phyloP scores from a whole-genome alignment of 2,797 vertebrate species.

The Harpagifer antarcticus region DNA sequence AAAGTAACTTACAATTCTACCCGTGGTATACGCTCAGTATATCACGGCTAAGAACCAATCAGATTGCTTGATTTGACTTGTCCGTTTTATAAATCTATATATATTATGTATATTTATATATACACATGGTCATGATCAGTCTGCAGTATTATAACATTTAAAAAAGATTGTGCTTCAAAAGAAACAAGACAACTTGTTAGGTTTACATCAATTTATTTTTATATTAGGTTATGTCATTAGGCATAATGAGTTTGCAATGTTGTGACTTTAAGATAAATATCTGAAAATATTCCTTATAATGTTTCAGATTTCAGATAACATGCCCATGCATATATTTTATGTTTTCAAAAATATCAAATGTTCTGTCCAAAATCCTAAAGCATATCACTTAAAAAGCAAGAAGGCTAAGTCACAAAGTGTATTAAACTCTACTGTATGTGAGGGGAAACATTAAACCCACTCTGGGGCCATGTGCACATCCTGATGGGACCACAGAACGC shows the following conservation, averaged over 20 bases:
- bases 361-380: not conserved
- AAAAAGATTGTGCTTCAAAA: not conserved
- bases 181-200: not conserved
- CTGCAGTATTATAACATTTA: not conserved
- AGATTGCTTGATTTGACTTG: too few species aligned
- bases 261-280: not conserved
- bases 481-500: conserved; percentile 26
- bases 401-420: conserved; percentile 5
- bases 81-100: too few species aligned
- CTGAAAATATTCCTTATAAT: not conserved
- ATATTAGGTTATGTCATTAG: not conserved
- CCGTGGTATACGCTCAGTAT: too few species aligned
- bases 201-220: not conserved
- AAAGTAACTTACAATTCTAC: too few species aligned
- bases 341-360: not conserved
- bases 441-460: conserved; percentile 61
- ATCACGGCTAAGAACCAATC: too few species aligned
- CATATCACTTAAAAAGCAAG: not conserved
- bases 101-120: too few species aligned
- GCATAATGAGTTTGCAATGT: not conserved
- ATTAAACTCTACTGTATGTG: conserved; percentile 7
- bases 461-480: conserved; percentile 12
- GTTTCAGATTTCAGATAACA: not conserved
- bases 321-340: not conserved
- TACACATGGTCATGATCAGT: not conserved